phyloP scores from a whole-genome alignment of 1,140 invertebrate species.

The Eulimnadia texana region DNA sequence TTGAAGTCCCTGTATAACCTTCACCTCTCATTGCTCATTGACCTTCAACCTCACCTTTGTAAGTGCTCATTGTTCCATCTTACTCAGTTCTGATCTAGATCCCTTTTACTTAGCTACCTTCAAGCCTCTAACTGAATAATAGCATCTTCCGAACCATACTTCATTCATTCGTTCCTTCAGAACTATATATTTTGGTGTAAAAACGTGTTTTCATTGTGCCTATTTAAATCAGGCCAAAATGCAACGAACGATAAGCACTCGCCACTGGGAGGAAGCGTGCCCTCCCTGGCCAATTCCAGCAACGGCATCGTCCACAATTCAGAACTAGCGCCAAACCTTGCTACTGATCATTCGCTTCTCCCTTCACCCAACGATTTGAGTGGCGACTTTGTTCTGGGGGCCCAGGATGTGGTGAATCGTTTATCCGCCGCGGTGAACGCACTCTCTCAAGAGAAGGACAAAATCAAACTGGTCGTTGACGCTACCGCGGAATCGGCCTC shows the following conservation, averaged over 20 bases:
- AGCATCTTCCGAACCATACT: no score
- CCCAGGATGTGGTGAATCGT: slow-evolving; percentile 38
- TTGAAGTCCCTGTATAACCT: no score
- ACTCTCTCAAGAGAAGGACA: slow-evolving; percentile 44
- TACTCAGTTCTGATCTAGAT: no score
- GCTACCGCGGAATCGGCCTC: slow-evolving; percentile 21
- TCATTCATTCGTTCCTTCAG: no score
- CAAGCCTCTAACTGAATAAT: no score
- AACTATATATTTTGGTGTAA: no score
- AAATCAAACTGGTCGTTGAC: slow-evolving; percentile 39
- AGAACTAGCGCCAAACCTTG: slow-evolving; percentile 18
- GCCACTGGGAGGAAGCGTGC: slow-evolving; percentile 30
- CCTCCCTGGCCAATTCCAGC: slow-evolving; percentile 28
- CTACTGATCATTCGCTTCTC: neutral
- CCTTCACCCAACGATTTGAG: slow-evolving; percentile 22
- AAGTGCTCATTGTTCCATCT: neutral
- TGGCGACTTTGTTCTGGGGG: slow-evolving; percentile 49
- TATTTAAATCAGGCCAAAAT: neutral
- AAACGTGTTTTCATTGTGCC: neutral
- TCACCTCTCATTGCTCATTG: no score
- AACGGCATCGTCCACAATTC: slow-evolving; percentile 17
- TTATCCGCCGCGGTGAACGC: slow-evolving; percentile 36
- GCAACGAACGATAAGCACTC: slow-evolving; percentile 6
- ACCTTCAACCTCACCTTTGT: no score
- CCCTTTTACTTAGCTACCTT: no score